These are phyloP conservation scores for Drosophila setosimentum DNA, from an alignment of 2,888 invertebrate genomes.

Conservation along the genomic window DNA sequence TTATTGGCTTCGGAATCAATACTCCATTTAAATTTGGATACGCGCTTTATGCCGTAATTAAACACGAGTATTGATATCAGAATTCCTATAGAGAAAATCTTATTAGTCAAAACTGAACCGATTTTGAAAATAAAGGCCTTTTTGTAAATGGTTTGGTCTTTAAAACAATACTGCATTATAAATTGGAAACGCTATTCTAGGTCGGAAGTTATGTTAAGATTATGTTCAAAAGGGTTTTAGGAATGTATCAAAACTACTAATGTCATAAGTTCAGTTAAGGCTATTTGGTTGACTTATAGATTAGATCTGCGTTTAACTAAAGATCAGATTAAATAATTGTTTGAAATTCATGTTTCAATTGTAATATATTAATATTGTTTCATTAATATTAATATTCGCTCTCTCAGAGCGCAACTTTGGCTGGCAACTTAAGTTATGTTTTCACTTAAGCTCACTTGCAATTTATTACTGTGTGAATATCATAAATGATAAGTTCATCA, in stretches of 20 bases:
- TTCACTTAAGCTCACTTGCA: background rate
- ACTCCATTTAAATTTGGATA: background rate
- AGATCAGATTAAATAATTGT: background rate
- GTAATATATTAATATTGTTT: background rate
- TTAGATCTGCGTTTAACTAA: background rate
- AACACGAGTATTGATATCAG: background rate
- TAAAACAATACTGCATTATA: background rate
- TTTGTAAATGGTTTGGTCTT: background rate
- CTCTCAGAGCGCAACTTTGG: background rate
- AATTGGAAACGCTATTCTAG: too few relatives aligned
- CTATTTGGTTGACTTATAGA: background rate
- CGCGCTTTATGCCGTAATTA: background rate
- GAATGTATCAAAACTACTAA: too few relatives aligned
- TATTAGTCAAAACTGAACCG: too few relatives aligned
- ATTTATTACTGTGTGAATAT: background rate
- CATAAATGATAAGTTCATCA: conserved; percentile 9
- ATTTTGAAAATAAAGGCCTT: too few relatives aligned
- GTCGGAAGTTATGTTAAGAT: too few relatives aligned
- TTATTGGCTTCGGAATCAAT: background rate
- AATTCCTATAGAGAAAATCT: background rate
- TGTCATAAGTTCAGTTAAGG: background rate
- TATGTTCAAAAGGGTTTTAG: too few relatives aligned
- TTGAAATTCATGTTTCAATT: background rate
- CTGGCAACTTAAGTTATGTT: background rate
- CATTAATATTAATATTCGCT: background rate